These are phyloP conservation scores for Mechanitis messenoides DNA, from an alignment of 2,888 invertebrate genomes.

Conservation along the genomic window DNA sequence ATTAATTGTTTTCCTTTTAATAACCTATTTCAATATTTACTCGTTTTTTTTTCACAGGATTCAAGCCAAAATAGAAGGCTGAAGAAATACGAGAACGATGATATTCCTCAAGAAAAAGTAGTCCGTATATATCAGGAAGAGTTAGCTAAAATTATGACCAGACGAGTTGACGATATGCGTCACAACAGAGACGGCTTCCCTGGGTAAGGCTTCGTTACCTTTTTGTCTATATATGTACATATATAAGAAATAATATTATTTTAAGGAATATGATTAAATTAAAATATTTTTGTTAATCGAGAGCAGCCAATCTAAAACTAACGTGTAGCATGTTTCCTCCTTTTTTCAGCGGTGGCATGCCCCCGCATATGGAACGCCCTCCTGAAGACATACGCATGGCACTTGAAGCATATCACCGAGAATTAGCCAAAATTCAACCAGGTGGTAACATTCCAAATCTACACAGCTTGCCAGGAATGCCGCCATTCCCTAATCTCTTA, in stretches of 20 bases:
- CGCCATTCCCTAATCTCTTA: constrained; percentile 80
- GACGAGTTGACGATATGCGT: constrained; percentile 84
- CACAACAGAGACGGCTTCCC: constrained; percentile 87
- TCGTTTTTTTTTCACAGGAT: constrained; percentile 54
- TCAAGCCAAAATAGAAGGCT: constrained; percentile 84
- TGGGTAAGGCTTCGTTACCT: constrained; percentile 76
- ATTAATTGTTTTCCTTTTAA: constrained; percentile 4
- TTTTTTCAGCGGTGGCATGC: constrained; percentile 85
- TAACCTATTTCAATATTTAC: constrained; percentile 1
- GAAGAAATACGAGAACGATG: constrained; percentile 93
- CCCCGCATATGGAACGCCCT: constrained; percentile 76
- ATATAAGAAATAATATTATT: neutral
- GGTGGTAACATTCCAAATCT: constrained; percentile 78
- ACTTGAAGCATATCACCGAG: constrained; percentile 93
- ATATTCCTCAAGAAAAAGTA: constrained; percentile 97
- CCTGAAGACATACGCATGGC: constrained; percentile 94
- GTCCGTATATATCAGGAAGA: constrained; percentile 96
- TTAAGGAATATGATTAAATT: neutral
- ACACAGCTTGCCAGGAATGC: constrained; percentile 68
- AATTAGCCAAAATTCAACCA: constrained; percentile 91
- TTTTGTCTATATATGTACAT: neutral
- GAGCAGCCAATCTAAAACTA: constrained; percentile 77
- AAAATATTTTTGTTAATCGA: constrained; percentile 33
- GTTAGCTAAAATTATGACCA: constrained; percentile 92
- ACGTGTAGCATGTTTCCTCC: constrained; percentile 87